These are phyloP conservation scores for Nerophis ophidion DNA, from an alignment of 2,113 vertebrate species.

Conservation along the genomic window DNA sequence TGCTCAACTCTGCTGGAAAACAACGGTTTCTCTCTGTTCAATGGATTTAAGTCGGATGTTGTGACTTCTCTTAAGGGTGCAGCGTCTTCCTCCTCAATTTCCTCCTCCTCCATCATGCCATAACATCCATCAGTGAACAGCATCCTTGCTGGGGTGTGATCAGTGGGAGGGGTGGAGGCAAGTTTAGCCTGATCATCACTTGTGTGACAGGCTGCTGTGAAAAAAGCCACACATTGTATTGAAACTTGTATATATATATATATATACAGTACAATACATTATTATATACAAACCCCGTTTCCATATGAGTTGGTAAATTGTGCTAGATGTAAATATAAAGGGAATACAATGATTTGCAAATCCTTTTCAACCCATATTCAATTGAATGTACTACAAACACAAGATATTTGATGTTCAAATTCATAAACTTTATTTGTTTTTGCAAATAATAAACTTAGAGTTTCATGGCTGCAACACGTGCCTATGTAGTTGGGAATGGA, in stretches of 20 bases:
- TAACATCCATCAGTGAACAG: conserved; percentile 64
- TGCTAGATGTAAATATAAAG: too few species aligned
- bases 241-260: neutral
- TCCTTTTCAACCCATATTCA: too few species aligned
- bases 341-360: too few species aligned
- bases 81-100: conserved; percentile 24
- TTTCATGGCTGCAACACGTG: too few species aligned
- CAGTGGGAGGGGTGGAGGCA: conserved; percentile 55
- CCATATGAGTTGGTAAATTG: too few species aligned
- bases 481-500: too few species aligned
- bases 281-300: too few species aligned
- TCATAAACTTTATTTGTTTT: too few species aligned
- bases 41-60: conserved; percentile 34
- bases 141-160: conserved; percentile 64
- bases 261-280: too few species aligned
- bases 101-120: conserved; percentile 22
- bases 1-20: conserved; percentile 73
- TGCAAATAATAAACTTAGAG: too few species aligned
- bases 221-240: conserved; percentile 2
- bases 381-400: too few species aligned
- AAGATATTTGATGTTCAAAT: too few species aligned
- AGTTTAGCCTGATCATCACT: conserved; percentile 70
- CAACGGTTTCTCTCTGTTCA: conserved; percentile 78
- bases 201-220: conserved; percentile 51
- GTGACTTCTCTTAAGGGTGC: conserved; percentile 61